phyloP scores from a whole-genome alignment of 2,797 vertebrate genomes.

The Silurus aristotelis region DNA sequence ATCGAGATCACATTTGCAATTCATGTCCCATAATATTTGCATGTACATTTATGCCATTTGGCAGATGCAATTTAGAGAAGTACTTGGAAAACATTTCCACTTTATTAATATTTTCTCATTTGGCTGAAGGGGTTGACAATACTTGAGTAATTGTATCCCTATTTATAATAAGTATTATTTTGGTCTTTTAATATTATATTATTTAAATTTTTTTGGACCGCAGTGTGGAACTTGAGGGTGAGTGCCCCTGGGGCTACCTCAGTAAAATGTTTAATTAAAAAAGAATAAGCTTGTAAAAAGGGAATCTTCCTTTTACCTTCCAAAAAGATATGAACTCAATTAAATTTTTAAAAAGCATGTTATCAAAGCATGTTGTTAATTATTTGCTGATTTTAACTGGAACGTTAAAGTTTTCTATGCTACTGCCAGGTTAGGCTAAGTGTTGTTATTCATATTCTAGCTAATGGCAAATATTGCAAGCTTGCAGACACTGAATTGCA shows the following conservation, averaged over 20 bases:
- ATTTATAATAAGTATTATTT: neutral
- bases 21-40: neutral
- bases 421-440: neutral
- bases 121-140: neutral
- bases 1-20: neutral
- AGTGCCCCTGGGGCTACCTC: neutral
- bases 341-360: neutral
- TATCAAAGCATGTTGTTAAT: neutral
- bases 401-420: neutral
- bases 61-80: slow-evolving; percentile 18
- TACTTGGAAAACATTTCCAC: neutral
- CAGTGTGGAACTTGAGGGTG: neutral
- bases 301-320: neutral
- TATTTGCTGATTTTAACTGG: neutral
- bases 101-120: neutral
- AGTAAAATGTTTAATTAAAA: neutral
- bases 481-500: neutral
- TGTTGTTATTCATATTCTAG: neutral
- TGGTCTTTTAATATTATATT: neutral
- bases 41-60: neutral
- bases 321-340: neutral
- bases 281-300: neutral
- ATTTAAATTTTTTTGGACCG: too few relatives aligned
- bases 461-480: neutral
- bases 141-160: neutral